These are phyloP conservation scores for Leptinotarsa texana DNA, from an alignment of 1,140 invertebrate genomes.

Conservation along the genomic window DNA sequence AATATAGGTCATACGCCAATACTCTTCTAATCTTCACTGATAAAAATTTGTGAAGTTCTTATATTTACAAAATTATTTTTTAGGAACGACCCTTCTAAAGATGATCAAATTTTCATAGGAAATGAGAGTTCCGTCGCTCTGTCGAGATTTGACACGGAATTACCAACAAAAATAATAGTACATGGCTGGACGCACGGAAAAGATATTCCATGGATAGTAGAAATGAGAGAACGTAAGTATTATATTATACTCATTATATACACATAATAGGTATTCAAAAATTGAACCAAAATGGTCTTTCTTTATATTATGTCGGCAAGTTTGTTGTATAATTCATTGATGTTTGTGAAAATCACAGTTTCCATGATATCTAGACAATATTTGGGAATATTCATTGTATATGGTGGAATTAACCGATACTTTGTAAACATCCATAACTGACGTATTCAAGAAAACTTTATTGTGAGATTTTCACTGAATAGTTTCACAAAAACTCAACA, in stretches of 20 bases:
- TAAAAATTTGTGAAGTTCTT: not conserved
- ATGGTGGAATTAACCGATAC: too few relatives aligned
- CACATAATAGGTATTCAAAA: too few relatives aligned
- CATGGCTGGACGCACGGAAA: slow-evolving; percentile 48
- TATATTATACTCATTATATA: not conserved
- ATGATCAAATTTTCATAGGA: slow-evolving; percentile 35
- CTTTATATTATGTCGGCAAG: too few relatives aligned
- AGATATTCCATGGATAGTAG: slow-evolving; percentile 45
- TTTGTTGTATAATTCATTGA: too few relatives aligned
- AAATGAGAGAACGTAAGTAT: slow-evolving; percentile 46
- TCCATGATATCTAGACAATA: too few relatives aligned
- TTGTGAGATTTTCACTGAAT: too few relatives aligned
- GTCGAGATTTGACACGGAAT: slow-evolving; percentile 41
- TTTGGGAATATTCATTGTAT: too few relatives aligned
- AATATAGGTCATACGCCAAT: not conserved
- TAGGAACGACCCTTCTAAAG: slow-evolving; percentile 33
- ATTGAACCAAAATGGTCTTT: too few relatives aligned
- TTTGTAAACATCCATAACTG: too few relatives aligned
- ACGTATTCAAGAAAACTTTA: too few relatives aligned
- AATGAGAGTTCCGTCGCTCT: slow-evolving; percentile 32
- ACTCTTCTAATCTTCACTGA: not conserved
- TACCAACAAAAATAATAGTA: slow-evolving; percentile 46
- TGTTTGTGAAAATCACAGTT: too few relatives aligned
- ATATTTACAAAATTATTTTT: slow-evolving; percentile 11
- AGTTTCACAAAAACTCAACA: too few relatives aligned